phyloP scores from a whole-genome alignment of 2,797 vertebrate genomes.

The Xenops minutus region DNA sequence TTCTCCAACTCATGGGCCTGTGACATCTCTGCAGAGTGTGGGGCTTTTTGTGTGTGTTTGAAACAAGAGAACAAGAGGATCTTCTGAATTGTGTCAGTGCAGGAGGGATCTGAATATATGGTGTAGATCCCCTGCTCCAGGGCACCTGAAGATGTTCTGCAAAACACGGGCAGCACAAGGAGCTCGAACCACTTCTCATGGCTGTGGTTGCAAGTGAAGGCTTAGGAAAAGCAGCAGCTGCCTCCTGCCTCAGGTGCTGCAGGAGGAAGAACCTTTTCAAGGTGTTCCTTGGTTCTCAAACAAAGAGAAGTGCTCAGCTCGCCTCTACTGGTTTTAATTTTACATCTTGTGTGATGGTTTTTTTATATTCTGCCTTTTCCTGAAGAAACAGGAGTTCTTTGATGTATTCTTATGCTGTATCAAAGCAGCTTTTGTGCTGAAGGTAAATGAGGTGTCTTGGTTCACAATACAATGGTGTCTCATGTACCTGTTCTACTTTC shows the following conservation, averaged over 20 bases:
- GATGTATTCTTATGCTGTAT: background rate
- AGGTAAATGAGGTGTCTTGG: background rate
- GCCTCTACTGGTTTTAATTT: background rate
- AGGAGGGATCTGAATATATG: background rate
- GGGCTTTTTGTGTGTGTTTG: background rate
- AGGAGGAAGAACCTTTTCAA: background rate
- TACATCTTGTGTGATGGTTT: background rate
- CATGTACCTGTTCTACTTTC: accelerated
- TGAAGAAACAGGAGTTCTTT: background rate
- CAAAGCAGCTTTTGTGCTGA: background rate
- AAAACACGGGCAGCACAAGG: accelerated
- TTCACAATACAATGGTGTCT: accelerated
- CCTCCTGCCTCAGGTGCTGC: background rate
- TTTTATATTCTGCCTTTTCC: background rate
- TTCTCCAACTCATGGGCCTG: background rate
- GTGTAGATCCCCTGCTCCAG: background rate
- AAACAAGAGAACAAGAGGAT: background rate
- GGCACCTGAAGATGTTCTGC: background rate
- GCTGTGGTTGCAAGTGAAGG: background rate
- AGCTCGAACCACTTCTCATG: accelerated
- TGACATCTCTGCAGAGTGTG: background rate
- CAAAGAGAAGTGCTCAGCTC: background rate
- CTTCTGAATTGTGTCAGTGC: background rate
- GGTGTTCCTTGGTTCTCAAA: background rate
- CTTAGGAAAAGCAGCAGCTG: background rate